Evolutionary conservation across 2,113 vertebrate genomes (phyloP).

Genomic region (Cromileptes altivelis): DNA sequence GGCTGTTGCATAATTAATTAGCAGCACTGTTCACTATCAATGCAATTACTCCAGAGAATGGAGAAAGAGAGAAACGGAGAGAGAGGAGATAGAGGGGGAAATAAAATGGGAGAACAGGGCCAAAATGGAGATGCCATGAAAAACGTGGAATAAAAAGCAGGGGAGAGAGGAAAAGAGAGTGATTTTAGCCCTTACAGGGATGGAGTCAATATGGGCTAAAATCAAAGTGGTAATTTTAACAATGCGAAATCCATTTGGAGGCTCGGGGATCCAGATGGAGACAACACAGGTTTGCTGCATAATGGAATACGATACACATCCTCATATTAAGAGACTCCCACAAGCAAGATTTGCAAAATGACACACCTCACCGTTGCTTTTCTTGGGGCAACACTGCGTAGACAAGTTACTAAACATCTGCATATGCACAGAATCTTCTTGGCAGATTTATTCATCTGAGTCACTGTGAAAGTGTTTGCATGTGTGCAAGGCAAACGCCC

Average conservation of each 20-base stretch:
- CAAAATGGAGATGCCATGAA: conserved; percentile 76
- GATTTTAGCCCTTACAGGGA: conserved; percentile 67
- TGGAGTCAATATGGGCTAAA: conserved; percentile 63
- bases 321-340: conserved; percentile 6
- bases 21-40: conserved; percentile 83
- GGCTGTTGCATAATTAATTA: conserved; percentile 88
- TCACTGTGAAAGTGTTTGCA: conserved; percentile 62
- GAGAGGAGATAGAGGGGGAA: conserved; percentile 6
- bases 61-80: conserved; percentile 54
- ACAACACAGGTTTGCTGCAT: conserved; percentile 41
- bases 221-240: conserved; percentile 71
- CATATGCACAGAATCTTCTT: conserved; percentile 3
- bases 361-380: not conserved
- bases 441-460: conserved; percentile 51
- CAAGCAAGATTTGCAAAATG: conserved; percentile 10
- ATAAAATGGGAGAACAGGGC: conserved; percentile 64
- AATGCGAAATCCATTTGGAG: conserved; percentile 71
- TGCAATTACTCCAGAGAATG: conserved; percentile 85
- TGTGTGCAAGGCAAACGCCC: conserved; percentile 34
- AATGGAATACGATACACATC: conserved; percentile 38
- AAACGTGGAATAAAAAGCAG: conserved; percentile 66
- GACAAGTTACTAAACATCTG: conserved; percentile 37
- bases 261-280: conserved; percentile 59
- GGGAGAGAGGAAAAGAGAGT: conserved; percentile 30
- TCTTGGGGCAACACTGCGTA: not conserved